Percentiles rank a stretch among this genome's conserved stretches.
These are phyloP conservation scores for Hippoglossus stenolepis DNA, from an alignment of 2,113 vertebrate genomes.

Conservation along the genomic window DNA sequence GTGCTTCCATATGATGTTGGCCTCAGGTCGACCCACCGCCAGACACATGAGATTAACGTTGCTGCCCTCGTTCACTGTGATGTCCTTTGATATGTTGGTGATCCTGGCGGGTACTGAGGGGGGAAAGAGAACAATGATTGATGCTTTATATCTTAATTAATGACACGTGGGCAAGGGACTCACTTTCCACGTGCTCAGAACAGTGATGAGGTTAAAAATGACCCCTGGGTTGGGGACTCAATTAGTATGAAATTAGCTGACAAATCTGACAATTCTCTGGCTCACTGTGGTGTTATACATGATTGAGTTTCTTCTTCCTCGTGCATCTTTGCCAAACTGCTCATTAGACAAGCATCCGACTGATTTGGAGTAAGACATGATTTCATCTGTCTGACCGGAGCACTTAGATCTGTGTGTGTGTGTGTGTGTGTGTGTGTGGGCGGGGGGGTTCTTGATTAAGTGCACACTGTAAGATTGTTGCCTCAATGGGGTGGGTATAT, in stretches of 20 bases:
- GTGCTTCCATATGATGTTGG: constrained; percentile 94
- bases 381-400: constrained; percentile 32
- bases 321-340: constrained; percentile 49
- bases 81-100: constrained; percentile 91
- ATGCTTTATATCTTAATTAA: constrained; percentile 54
- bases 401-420: constrained; percentile 13
- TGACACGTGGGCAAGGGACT: constrained; percentile 40
- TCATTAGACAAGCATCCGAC: constrained; percentile 61
- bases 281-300: constrained; percentile 45
- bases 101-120: constrained; percentile 94
- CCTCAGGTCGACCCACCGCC: constrained; percentile 94
- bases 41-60: constrained; percentile 94
- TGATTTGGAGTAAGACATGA: constrained; percentile 45
- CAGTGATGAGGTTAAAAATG: constrained; percentile 67
- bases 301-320: constrained; percentile 67
- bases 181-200: constrained; percentile 29
- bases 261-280: constrained; percentile 64
- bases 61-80: constrained; percentile 96
- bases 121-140: constrained; percentile 47
- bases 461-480: background rate
- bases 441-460: background rate
- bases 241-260: constrained; percentile 75
- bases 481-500: too few relatives aligned
- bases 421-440: constrained; percentile 9
- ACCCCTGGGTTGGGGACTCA: constrained; percentile 44